Conservation (phyloP, 1,140 invertebrate genomes). For the Lordiphosa collinella region DNA sequence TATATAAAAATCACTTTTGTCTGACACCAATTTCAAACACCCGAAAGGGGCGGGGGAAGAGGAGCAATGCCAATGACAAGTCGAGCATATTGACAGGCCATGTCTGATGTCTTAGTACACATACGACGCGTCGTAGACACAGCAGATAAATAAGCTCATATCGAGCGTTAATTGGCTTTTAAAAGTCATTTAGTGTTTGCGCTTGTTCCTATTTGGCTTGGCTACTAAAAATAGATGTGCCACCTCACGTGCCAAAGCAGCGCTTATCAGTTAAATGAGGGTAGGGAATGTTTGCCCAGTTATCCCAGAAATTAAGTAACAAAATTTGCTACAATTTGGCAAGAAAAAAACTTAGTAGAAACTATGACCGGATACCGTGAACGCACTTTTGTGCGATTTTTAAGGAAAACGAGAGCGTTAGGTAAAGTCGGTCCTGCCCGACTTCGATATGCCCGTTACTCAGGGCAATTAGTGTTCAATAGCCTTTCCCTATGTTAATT, state of each 20-base stretch:
- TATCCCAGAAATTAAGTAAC: no score
- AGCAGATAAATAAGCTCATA: slow-evolving; percentile 20
- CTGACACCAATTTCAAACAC: slow-evolving; percentile 23
- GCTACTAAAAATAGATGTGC: slow-evolving; percentile 29
- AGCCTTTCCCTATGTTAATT: no score
- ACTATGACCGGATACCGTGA: no score
- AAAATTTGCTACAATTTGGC: no score
- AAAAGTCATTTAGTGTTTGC: slow-evolving; percentile 50
- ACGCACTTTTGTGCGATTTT: no score
- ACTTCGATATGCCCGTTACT: no score
- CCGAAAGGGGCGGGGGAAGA: slow-evolving; percentile 9
- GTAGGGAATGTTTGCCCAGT: no score
- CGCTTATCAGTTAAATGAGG: slow-evolving; percentile 16
- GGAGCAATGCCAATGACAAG: slow-evolving; percentile 22
- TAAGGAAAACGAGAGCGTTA: no score
- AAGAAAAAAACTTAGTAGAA: no score
- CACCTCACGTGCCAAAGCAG: slow-evolving; percentile 25
- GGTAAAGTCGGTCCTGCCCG: no score
- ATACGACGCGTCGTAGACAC: neutral
- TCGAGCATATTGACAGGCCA: slow-evolving; percentile 37
- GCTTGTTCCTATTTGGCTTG: slow-evolving; percentile 4
- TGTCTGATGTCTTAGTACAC: slow-evolving; percentile 4
- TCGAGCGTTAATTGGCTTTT: slow-evolving; percentile 50
- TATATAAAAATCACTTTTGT: slow-evolving; percentile 18
- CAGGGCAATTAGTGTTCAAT: no score